Conservation (phyloP, 2,888 invertebrate species). For the Polydrusus cervinus region DNA sequence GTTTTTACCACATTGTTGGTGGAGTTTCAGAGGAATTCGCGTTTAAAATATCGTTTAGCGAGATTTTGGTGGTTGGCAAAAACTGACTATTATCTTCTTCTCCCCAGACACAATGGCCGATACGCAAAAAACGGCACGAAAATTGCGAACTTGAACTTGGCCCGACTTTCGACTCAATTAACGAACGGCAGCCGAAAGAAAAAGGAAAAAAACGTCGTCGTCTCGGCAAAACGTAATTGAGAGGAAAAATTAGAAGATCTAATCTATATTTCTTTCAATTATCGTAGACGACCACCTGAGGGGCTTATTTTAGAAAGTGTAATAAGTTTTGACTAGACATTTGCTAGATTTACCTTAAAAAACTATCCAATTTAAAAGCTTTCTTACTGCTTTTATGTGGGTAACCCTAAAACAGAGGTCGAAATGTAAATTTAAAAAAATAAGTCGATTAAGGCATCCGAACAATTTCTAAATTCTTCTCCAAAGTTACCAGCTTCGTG, state of each 20-base stretch:
- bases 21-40: too few species aligned
- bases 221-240: conserved; percentile 23
- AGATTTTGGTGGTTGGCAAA: too few species aligned
- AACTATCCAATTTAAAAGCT: neutral
- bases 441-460: too few species aligned
- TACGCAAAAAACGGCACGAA: conserved; percentile 17
- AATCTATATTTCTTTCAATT: conserved; percentile 17
- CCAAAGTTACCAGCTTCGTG: too few species aligned
- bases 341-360: conserved; percentile 10
- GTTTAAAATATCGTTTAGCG: too few species aligned
- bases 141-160: conserved; percentile 49
- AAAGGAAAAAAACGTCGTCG: conserved; percentile 31
- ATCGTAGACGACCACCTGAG: conserved; percentile 25
- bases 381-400: too few species aligned
- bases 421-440: too few species aligned
- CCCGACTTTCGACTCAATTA: conserved; percentile 44
- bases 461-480: too few species aligned
- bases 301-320: conserved; percentile 15
- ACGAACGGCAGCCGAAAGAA: conserved; percentile 38
- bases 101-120: conserved; percentile 11
- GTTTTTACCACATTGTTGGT: too few species aligned
- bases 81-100: neutral
- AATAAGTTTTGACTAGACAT: conserved; percentile 30
- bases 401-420: too few species aligned
- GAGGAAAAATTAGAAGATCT: conserved; percentile 12